Base-by-base conservation (phyloP, 2,797 vertebrate genomes). In the Pteropus rufus region DNA sequence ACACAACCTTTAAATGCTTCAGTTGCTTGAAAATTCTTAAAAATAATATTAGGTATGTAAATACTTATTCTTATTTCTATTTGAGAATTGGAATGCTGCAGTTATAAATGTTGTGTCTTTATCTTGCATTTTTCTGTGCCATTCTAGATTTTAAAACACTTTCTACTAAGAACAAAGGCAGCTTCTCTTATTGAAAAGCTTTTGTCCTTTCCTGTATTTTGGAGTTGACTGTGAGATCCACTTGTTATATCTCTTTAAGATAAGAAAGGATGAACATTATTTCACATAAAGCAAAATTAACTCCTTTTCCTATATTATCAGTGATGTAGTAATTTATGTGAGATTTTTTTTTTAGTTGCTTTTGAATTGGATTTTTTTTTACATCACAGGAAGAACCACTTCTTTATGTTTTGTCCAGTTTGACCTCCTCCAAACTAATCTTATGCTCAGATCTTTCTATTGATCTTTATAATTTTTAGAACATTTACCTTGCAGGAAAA, bases 11-110 rank as follows among this genome's bases (percentile, higher is more conserved):
- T 98, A 99, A 99, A 97, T 99, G 99, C 98, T 99, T 99, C 98
- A 99, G 99, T 98, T 99, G 99, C 98, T 98, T 99, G 94, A 99
- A 99, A 98, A 98, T 99, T 97, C 99, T 99, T 89, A 99, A 99
- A 98, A 99, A 99, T 98, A 99, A 99, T 83, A 99, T 99, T 98
- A 99, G 99, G 99, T 99, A 99, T 95, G 98, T 98, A 94, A 93
- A 76, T 96, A 92, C 23, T 97, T 0, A 5, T 65, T 98, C 97
- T 95, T 65, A 76, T 85, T 94, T 93, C 41, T 93, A 14, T 77
- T 94, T 91, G 39, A 95, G 92, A 94, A 49, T 89, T 76, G 31
- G n/a, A 97, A 93, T 93, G 60, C n/a, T 58, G 2, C 10, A 72
- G 70, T 44, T 93, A 23, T 24, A 82, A 77, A 52, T 82, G n/a